Percentiles rank a stretch among this genome's conserved stretches.
These are phyloP conservation scores for Macrosoma leucophasiata DNA, from an alignment of 2,888 invertebrate genomes.

Conservation along the genomic window DNA sequence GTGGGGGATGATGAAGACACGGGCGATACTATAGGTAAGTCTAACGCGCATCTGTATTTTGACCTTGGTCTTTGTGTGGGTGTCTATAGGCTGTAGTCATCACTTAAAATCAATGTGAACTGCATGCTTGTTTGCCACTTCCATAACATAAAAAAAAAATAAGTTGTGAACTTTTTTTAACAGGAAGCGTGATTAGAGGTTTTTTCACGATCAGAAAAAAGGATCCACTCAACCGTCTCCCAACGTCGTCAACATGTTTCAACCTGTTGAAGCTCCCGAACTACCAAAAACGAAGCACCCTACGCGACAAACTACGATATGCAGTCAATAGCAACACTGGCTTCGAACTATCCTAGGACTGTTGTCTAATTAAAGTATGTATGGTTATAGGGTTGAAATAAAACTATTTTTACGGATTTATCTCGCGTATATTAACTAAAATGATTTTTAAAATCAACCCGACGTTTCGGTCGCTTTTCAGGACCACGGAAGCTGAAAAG, in stretches of 20 bases:
- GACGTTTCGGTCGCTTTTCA: no score
- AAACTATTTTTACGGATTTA: no score
- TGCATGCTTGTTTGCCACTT: no score
- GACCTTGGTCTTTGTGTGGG: no score
- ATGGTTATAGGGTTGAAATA: no score
- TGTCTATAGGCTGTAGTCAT: no score
- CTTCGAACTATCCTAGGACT: slow-evolving; percentile 95
- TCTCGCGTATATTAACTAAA: no score
- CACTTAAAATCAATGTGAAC: no score
- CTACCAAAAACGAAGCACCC: slow-evolving; percentile 96
- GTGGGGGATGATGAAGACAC: slow-evolving; percentile 98
- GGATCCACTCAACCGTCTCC: slow-evolving; percentile 94
- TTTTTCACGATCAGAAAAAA: slow-evolving; percentile 98
- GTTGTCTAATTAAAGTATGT: not conserved
- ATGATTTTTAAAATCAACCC: no score
- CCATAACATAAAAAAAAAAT: no score
- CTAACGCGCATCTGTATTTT: slow-evolving; percentile 1
- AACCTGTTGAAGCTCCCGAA: slow-evolving; percentile 98
- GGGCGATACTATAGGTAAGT: slow-evolving; percentile 86
- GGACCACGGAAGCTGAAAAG: no score
- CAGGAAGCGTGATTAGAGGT: slow-evolving; percentile 96
- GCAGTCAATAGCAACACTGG: slow-evolving; percentile 99
- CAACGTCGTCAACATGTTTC: slow-evolving; percentile 99
- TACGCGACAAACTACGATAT: slow-evolving; percentile 96
- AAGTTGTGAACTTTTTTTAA: slow-evolving; percentile 7